Evolutionary conservation across 2,888 invertebrate species (phyloP).

Genomic region (Osmoderma eremita): DNA sequence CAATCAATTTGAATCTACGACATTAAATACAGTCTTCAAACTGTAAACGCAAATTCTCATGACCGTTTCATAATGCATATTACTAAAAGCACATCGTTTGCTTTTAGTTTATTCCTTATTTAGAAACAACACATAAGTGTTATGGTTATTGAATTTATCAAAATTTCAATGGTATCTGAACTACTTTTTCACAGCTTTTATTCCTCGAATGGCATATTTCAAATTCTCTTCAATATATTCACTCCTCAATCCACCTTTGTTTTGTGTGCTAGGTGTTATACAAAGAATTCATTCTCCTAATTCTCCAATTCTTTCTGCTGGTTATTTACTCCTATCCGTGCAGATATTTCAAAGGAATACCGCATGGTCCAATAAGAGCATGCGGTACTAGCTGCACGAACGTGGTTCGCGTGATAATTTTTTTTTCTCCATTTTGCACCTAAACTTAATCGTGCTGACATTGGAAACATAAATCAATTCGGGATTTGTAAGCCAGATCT

Average conservation of each 20-base stretch:
- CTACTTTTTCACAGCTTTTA: too few species aligned
- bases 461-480: slow-evolving; percentile 28
- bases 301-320: slow-evolving; percentile 19
- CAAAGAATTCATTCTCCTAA: not conserved
- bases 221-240: too few species aligned
- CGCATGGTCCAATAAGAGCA: slow-evolving; percentile 1
- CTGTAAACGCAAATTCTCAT: too few species aligned
- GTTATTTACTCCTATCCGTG: slow-evolving; percentile 19
- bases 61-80: too few species aligned
- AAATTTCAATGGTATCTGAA: too few species aligned
- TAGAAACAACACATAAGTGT: too few species aligned
- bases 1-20: too few species aligned
- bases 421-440: slow-evolving; percentile 25
- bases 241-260: not conserved
- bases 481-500: slow-evolving; percentile 24
- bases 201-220: too few species aligned
- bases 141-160: too few species aligned
- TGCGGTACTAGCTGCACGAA: slow-evolving; percentile 20
- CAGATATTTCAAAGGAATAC: slow-evolving; percentile 24
- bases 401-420: slow-evolving; percentile 24
- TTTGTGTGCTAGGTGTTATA: not conserved
- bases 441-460: slow-evolving; percentile 26
- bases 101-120: too few species aligned
- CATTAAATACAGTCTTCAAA: too few species aligned
- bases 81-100: too few species aligned